Conservation (phyloP, 2,797 vertebrate species). For the Huso huso region DNA sequence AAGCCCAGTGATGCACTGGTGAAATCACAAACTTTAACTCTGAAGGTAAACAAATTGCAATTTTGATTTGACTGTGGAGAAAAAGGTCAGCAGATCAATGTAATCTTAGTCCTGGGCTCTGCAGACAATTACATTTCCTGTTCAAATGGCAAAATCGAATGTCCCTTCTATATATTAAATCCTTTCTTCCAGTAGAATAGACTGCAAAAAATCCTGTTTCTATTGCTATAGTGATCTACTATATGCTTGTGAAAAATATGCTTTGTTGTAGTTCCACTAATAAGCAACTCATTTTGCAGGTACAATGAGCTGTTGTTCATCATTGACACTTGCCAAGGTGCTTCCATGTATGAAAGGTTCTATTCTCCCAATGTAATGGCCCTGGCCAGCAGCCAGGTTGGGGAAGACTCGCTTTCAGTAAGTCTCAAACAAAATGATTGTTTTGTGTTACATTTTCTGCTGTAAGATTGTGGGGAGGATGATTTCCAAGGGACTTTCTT, state of each 20-base stretch:
- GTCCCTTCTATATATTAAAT: background rate
- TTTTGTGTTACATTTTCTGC: no score
- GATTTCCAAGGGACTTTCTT: background rate
- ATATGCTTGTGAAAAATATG: conserved; percentile 24
- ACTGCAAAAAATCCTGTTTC: conserved; percentile 25
- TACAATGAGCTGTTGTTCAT: conserved; percentile 96
- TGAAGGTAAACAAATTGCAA: no score
- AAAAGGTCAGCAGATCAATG: no score
- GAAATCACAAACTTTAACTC: no score
- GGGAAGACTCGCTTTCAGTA: conserved; percentile 96
- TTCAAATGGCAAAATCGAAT: no score
- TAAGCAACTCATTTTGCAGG: conserved; percentile 48
- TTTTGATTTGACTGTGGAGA: no score
- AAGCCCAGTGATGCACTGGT: no score
- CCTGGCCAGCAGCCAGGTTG: conserved; percentile 92
- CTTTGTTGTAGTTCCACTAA: background rate
- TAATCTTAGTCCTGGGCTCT: no score
- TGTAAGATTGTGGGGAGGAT: background rate
- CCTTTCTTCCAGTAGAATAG: conserved; percentile 8
- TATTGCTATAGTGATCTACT: conserved; percentile 48
- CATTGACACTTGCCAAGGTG: conserved; percentile 96
- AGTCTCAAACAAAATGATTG: conserved; percentile 32
- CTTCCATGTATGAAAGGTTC: conserved; percentile 97
- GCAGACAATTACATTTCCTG: no score
- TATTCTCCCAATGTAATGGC: conserved; percentile 97